Evolutionary conservation across 2,113 vertebrate species (phyloP), one percentile per base, ranked within the genome.

Genomic region (Cygnus atratus): DNA sequence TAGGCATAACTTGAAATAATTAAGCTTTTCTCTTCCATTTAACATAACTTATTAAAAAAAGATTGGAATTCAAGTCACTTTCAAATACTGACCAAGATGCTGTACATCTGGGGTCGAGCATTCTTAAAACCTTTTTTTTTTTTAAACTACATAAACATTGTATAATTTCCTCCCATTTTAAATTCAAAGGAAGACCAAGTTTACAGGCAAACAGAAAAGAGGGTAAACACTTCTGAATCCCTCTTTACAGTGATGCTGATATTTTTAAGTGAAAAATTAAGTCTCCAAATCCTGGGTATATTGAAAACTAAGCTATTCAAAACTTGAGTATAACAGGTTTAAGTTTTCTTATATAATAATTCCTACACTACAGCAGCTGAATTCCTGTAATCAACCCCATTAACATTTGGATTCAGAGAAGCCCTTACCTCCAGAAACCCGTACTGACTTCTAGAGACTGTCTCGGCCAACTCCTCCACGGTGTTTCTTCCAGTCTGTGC

Each of bases 351-450:
- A 15, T 16, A 41, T 22, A 35, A 15, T 4, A 70, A 67, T 1
- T 5, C 35, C 22, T 25, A 7, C 20, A 7, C 6, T 26, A n/a
- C 52, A 84, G 5, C 24, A 58, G 61, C 0, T 3, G 37, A 41
- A 18, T 6, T 59, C 63, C 16, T 54, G 22, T 33, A 7, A 5
- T 3, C 21, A 43, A 1, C 66, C 70, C 46, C 46, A 8, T 9
- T 13, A 13, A 14, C 18, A 29, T 0, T 28, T 8, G 59, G 58
- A 80, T 31, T 59, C 68, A 43, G 22, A 89, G 63, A 29, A 87
- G 84, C 41, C n/a, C 96, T 96, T 96, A 98, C 97, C 96, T 95
- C 71, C 54, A 82, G 20, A 91, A 72, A 22, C 33, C 79, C 41
- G 70, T 4, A 59, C 50, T 33, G 16, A 33, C 35, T 46, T 63